phyloP scores from a whole-genome alignment of 2,888 invertebrate genomes.

The Pterostichus madidus region DNA sequence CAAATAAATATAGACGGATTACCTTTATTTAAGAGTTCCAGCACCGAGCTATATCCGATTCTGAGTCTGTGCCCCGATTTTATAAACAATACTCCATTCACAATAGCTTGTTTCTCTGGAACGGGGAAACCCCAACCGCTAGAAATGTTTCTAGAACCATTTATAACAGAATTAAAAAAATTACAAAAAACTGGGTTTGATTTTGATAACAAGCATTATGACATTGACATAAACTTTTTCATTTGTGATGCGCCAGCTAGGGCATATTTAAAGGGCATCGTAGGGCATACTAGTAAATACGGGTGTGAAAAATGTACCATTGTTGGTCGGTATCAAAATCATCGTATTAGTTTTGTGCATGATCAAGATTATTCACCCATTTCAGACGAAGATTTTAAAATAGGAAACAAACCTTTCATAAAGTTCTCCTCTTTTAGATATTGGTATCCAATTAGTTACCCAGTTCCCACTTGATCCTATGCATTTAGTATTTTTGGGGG shows the following conservation, averaged over 20 bases:
- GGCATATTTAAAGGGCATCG: conserved; percentile 26
- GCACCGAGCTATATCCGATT: conserved; percentile 8
- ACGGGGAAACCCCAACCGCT: conserved; percentile 11
- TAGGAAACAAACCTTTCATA: not conserved
- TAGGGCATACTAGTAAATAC: conserved; percentile 29
- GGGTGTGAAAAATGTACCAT: conserved; percentile 37
- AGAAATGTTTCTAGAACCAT: conserved; percentile 16
- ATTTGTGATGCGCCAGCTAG: conserved; percentile 34
- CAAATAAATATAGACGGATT: conserved; percentile 33
- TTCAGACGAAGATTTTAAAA: conserved; percentile 23
- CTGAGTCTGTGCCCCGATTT: not conserved
- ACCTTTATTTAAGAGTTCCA: conserved; percentile 3
- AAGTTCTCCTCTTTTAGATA: not conserved
- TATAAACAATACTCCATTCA: conserved; percentile 3
- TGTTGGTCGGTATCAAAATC: conserved; percentile 20
- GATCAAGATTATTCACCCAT: not conserved
- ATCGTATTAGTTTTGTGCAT: conserved; percentile 4
- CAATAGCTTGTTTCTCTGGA: conserved; percentile 27
- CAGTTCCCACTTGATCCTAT: conserved; percentile 23
- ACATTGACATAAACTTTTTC: conserved; percentile 6
- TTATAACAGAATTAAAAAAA: conserved; percentile 7
- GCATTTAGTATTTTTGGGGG: conserved; percentile 18
- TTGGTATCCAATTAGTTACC: conserved; percentile 1
- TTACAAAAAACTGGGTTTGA: conserved; percentile 17
- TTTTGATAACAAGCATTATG: conserved; percentile 20